Conservation (phyloP, 2,113 vertebrate genomes). For the Balaenoptera acutorostrata region DNA sequence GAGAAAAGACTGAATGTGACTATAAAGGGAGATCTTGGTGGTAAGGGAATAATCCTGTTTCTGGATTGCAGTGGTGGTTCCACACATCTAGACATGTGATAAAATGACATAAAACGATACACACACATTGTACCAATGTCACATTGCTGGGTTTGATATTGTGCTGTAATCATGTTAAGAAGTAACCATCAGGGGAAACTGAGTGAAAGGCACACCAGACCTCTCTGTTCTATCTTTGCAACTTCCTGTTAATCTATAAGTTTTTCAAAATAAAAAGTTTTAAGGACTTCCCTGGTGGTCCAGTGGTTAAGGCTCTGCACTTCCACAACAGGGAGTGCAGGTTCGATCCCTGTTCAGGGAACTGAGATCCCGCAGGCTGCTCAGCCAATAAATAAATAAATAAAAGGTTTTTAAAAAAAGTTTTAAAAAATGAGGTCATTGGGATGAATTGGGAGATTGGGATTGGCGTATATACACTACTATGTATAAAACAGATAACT, state of each 20-base stretch:
- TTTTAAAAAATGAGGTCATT: too few relatives aligned
- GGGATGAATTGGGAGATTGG: too few relatives aligned
- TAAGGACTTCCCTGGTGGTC: too few relatives aligned
- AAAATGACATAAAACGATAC: neutral
- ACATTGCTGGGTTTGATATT: too few relatives aligned
- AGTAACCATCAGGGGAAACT: neutral
- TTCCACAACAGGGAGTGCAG: too few relatives aligned
- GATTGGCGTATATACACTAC: too few relatives aligned
- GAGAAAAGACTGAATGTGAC: neutral
- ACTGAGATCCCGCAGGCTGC: too few relatives aligned
- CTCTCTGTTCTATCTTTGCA: neutral
- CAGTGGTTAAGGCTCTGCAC: too few relatives aligned
- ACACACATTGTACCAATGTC: neutral
- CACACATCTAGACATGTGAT: neutral
- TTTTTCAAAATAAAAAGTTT: neutral
- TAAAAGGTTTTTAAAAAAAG: too few relatives aligned
- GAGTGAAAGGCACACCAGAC: neutral
- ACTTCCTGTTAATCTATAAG: neutral
- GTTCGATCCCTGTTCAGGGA: too few relatives aligned
- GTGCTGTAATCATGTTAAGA: neutral
- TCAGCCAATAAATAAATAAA: too few relatives aligned
- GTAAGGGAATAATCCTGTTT: neutral
- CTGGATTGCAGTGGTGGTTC: neutral
- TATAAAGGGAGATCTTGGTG: neutral
- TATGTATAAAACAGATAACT: too few relatives aligned